Conservation (phyloP, 1,140 invertebrate genomes). For the Lordiphosa collinella region DNA sequence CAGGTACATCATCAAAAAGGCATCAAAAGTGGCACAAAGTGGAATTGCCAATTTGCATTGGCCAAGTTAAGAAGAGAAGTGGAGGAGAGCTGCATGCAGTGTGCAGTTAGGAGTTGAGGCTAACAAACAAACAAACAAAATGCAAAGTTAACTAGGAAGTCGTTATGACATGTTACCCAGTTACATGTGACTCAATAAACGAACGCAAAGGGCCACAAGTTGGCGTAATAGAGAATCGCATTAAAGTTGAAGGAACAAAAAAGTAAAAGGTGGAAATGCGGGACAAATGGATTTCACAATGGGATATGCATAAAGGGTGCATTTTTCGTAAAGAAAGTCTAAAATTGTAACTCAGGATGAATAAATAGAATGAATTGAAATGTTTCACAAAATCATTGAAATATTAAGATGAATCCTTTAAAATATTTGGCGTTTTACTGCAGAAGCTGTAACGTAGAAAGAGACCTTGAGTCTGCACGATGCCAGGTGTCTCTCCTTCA, state of each 20-base stretch:
- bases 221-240: conserved; percentile 1
- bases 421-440: too few relatives aligned
- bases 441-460: too few relatives aligned
- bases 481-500: too few relatives aligned
- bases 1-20: conserved; percentile 57
- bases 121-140: conserved; percentile 24
- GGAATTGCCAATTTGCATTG: conserved; percentile 67
- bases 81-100: conserved; percentile 1
- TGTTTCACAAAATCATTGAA: too few relatives aligned
- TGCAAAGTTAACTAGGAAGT: conserved; percentile 39
- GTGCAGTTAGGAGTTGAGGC: conserved; percentile 16
- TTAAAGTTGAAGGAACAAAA: not conserved
- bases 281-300: too few relatives aligned
- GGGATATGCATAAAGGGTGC: too few relatives aligned
- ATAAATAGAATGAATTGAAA: too few relatives aligned
- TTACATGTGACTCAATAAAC: conserved; percentile 44
- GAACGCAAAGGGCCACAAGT: conserved; percentile 10
- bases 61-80: conserved; percentile 19
- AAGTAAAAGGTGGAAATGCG: not conserved
- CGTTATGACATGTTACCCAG: conserved; percentile 34
- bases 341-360: too few relatives aligned
- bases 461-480: too few relatives aligned
- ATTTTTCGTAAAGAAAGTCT: too few relatives aligned
- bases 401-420: too few relatives aligned
- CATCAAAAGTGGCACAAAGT: conserved; percentile 65